phyloP scores from a whole-genome alignment of 2,113 vertebrate genomes.

The Pteropus alecto region DNA sequence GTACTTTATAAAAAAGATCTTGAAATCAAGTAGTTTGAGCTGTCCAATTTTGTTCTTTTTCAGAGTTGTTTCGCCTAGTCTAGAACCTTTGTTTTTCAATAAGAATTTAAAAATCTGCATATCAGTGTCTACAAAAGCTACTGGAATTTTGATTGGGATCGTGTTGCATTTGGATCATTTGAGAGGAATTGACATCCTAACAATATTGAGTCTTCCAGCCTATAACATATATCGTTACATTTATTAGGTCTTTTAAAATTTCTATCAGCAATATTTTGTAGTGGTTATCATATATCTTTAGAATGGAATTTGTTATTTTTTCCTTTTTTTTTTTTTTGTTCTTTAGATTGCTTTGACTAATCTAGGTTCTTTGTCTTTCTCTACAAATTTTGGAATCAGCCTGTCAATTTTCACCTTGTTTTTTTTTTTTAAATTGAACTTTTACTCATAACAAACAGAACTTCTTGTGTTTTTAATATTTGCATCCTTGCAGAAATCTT shows the following conservation, averaged over 20 bases:
- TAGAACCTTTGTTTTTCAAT: background rate
- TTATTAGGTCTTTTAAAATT: constrained; percentile 8
- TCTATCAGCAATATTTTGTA: constrained; percentile 5
- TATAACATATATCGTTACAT: background rate
- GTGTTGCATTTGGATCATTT: constrained; percentile 10
- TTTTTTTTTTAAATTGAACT: constrained; percentile 31
- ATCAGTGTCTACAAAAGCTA: background rate
- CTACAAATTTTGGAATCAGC: background rate
- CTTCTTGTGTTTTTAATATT: constrained; percentile 29
- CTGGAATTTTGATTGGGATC: background rate
- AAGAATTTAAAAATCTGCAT: constrained; percentile 1
- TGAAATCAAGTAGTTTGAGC: background rate
- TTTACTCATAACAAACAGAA: constrained; percentile 9
- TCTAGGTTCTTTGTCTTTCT: background rate
- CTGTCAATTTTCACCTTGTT: background rate
- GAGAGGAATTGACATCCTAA: background rate
- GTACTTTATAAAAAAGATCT: background rate
- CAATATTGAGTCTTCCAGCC: background rate
- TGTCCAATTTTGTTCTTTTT: background rate
- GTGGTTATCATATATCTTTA: background rate
- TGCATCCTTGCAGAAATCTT: constrained; percentile 21
- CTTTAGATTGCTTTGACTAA: background rate
- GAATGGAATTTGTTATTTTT: background rate
- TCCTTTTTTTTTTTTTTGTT: background rate
- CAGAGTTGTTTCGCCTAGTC: constrained; percentile 6